Evolutionary conservation across 2,113 vertebrate genomes (phyloP), one percentile per base, ranked within the genome.

Genomic region (Urocynchramus pylzowi): DNA sequence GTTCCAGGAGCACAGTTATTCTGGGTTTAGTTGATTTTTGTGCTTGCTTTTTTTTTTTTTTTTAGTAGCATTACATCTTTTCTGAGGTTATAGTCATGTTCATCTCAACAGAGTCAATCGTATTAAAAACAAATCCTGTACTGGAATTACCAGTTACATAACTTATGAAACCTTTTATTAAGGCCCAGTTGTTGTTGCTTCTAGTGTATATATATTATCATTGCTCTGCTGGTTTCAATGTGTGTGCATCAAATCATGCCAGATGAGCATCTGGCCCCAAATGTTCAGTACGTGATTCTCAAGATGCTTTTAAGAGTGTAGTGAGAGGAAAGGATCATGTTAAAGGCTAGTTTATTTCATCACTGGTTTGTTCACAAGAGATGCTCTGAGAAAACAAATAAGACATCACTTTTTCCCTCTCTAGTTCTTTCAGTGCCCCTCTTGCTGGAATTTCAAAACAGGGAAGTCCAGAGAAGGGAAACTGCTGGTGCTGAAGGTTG

Each of bases 81-180:
- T 88, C 85, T 47, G 59, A 81, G 59, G 76, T 90, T 81, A 81
- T 3, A 88, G 83, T 74, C 79, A 35, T 70, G 68, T 80, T 89
- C 56, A 79, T 95, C 89, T 75, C 23, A 2, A 70, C 83, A 71
- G 63, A 95, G 64, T 81, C 60, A 95, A 92, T 92, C 27, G 16
- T 71, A 95, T 96, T 95, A 96, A 84, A 92, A 84, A 14, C 64
- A 92, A 96, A 96, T 96, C 92, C 93, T 74, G 83, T 56, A 47
- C 56, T 0, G 9, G 76, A 95, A 95, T 93, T 93, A 87, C 86
- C 39, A 71, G 86, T 95, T 97, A 90, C 47, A 75, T 95, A 97
- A 95, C 76, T 75, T 77, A 70, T 13, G 68, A 70, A 90, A 83
- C 56, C 33, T 49, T 95, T 95, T 90, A 93, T 92, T 95, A 93